phyloP scores from a whole-genome alignment of 1,140 invertebrate genomes.

The Dufourea novaeangliae region DNA sequence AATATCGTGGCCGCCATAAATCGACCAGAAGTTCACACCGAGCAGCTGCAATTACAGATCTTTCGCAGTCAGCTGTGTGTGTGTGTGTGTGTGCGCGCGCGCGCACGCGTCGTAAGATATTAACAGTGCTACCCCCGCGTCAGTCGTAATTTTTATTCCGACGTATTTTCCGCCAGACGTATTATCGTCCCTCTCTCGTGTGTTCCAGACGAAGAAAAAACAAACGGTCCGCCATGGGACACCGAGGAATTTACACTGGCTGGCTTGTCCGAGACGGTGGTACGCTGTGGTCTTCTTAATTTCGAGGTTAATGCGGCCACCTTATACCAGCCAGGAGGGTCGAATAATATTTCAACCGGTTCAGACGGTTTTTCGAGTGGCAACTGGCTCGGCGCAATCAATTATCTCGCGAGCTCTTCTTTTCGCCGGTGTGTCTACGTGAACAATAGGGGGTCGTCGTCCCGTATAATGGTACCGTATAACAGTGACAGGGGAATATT shows the following conservation, averaged over 20 bases:
- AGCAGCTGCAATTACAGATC: slow-evolving; percentile 61
- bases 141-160: slow-evolving; percentile 64
- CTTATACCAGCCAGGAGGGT: slow-evolving; percentile 1
- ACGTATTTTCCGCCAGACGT: slow-evolving; percentile 55
- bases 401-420: slow-evolving; percentile 27
- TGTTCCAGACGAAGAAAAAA: slow-evolving; percentile 11
- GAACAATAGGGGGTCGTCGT: not conserved
- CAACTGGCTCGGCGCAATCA: slow-evolving; percentile 16
- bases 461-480: not conserved
- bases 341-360: slow-evolving; percentile 45
- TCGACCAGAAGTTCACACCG: slow-evolving; percentile 49
- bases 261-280: slow-evolving; percentile 18
- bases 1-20: slow-evolving; percentile 59
- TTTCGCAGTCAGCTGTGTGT: too few species aligned
- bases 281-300: slow-evolving; percentile 63
- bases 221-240: not conserved
- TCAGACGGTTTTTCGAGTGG: not conserved
- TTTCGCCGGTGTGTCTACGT: not conserved
- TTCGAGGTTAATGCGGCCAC: slow-evolving; percentile 43
- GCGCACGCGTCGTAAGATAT: slow-evolving; percentile 61
- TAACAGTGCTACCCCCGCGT: slow-evolving; percentile 59
- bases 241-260: slow-evolving; percentile 55
- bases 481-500: too few species aligned
- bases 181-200: slow-evolving; percentile 54
- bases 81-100: too few species aligned